Conservation (phyloP, 2,797 vertebrate species). For the Melanotaenia nigrans region DNA sequence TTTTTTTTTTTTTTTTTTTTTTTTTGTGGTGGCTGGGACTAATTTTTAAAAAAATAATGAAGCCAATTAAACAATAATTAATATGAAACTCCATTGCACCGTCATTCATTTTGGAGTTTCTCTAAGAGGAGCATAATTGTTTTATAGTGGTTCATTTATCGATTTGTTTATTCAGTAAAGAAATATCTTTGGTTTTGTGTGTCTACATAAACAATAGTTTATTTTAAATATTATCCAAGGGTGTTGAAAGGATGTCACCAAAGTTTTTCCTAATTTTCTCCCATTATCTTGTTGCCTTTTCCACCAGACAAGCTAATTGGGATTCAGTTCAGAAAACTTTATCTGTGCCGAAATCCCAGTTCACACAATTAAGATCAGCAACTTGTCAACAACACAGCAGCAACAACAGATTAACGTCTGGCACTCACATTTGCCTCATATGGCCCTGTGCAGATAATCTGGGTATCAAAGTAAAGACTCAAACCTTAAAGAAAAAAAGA, state of each 20-base stretch:
- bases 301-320: neutral
- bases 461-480: neutral
- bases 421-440: neutral
- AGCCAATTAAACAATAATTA: neutral
- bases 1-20: neutral
- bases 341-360: neutral
- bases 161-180: neutral
- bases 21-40: neutral
- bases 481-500: too few species aligned
- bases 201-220: slow-evolving; percentile 22
- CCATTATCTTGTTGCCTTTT: neutral
- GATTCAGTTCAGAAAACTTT: neutral
- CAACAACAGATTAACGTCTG: neutral
- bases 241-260: neutral
- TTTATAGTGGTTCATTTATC: slow-evolving; percentile 10
- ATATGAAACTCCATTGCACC: neutral
- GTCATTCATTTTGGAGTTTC: neutral
- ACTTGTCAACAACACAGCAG: neutral
- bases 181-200: slow-evolving; percentile 8
- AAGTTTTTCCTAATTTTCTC: neutral
- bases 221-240: neutral
- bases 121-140: neutral
- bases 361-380: neutral
- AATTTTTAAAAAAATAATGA: neutral
- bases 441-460: neutral